phyloP scores from a whole-genome alignment of 2,797 vertebrate species.

The Cuculus canorus region DNA sequence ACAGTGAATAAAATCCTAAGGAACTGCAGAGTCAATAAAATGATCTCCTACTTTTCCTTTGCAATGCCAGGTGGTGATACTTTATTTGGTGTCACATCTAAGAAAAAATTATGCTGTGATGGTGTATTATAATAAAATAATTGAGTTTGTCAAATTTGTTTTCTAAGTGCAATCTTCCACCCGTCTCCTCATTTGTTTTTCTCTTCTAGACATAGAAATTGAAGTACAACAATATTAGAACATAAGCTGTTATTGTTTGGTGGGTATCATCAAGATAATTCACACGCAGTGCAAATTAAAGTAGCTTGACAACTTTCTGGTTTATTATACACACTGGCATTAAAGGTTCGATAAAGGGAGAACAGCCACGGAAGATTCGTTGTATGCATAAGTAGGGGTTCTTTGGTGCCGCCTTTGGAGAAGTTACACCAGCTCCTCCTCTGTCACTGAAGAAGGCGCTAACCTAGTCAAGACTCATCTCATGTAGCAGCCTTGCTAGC shows the following conservation, averaged over 20 bases:
- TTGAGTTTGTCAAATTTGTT: conserved; percentile 14
- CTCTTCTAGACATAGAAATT: neutral
- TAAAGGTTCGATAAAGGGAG: conserved; percentile 7
- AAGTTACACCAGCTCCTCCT: neutral
- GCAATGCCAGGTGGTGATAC: neutral
- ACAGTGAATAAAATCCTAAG: conserved; percentile 36
- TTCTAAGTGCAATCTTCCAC: neutral
- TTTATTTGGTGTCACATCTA: conserved; percentile 36
- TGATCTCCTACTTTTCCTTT: conserved; percentile 1
- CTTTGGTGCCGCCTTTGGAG: neutral
- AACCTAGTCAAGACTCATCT: neutral
- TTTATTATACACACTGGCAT: neutral
- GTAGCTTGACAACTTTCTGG: neutral
- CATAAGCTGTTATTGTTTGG: neutral
- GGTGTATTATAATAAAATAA: conserved; percentile 20
- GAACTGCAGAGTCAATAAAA: conserved; percentile 41
- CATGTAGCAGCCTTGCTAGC: neutral
- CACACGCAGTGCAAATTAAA: neutral
- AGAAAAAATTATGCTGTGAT: conserved; percentile 16
- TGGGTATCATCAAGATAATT: neutral
- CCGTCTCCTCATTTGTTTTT: neutral
- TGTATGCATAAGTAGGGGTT: neutral
- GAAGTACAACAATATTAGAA: neutral
- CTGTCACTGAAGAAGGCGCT: neutral
- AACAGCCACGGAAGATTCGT: neutral